Evolutionary conservation across 2,888 invertebrate genomes (phyloP), one percentile per base, ranked within the genome.

Genomic region (Acleris emargana): DNA sequence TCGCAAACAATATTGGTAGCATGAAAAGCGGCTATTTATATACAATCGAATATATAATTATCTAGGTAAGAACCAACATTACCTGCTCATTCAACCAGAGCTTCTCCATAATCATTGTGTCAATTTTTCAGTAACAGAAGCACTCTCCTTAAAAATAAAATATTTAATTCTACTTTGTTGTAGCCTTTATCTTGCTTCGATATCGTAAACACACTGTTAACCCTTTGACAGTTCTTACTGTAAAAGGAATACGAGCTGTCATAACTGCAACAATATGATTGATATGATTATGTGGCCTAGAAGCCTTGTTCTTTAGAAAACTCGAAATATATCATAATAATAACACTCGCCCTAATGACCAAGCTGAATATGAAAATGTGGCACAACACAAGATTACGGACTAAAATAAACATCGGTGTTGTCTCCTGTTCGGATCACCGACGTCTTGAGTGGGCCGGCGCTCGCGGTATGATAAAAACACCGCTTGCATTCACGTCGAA

Each of bases 401-500:
- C 55, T 58, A 53, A 68, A 62, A 62, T 67, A 71, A 72, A 72
- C 70, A 70, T 71, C 70, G 70, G 67, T 68, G 69, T 74, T 74
- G 72, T 74, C 74, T 75, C 73, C 70, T 71, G 67, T 50, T 73
- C 68, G 68, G 59, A 67, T 58, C 72, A 61, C 62, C 78, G 78
- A 78, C 77, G 77, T 78, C 75, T 38, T 68, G 75, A 71, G 73
- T 72, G 68, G 69, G 68, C 61, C 49, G 47, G 69, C 71, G 70
- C 75, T 71, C 73, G 71, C 70, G 69, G 69, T 70, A 73, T 70
- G 72, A 80, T 82, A 83, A 82, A 84, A 85, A 81, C 71, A 74
- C 73, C 76, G 84, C 79, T 66, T 89, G 90, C 91, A 91, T 84
- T 80, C 78, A 80, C 76, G 80, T 87, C 82, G 79, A 86, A 90